Evolutionary conservation across 2,797 vertebrate species (phyloP).

Genomic region (Pseudochromis fuscus): DNA sequence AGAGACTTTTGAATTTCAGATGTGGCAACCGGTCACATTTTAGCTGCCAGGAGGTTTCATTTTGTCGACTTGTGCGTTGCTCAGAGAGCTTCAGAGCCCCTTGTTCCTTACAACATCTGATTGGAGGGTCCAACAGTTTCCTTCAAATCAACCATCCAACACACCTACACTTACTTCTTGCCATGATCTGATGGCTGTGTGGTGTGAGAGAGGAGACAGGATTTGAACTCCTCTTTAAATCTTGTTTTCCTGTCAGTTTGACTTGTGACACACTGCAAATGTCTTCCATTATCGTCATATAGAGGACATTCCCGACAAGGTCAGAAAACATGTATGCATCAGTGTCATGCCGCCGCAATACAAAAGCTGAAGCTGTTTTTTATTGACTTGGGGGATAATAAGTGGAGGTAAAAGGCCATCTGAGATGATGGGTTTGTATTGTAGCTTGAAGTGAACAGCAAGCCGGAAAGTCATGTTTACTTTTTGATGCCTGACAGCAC

Average conservation of each 20-base stretch:
- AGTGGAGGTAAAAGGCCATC: not conserved
- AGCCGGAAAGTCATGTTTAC: conserved; percentile 9
- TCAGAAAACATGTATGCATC: not conserved
- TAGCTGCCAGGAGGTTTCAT: not conserved
- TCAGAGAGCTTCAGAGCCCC: not conserved
- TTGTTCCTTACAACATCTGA: not conserved
- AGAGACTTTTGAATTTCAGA: too few relatives aligned
- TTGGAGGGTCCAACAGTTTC: not conserved
- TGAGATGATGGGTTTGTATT: not conserved
- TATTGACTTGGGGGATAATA: conserved; percentile 1
- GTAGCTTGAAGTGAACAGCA: conserved; percentile 5
- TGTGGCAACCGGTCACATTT: not conserved
- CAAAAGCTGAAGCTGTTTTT: conserved; percentile 1
- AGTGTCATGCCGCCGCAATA: not conserved
- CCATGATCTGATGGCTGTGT: not conserved
- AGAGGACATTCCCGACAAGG: not conserved
- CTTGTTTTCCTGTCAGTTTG: not conserved
- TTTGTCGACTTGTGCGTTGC: not conserved
- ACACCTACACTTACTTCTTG: not conserved
- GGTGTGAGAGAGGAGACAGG: not conserved
- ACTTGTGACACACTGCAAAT: not conserved
- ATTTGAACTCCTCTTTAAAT: not conserved
- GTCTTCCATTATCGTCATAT: not conserved
- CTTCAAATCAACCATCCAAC: too few relatives aligned
- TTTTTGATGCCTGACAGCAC: conserved; percentile 34